Conservation (phyloP, 2,888 invertebrate species). For the Agrilus cyanescens region DNA sequence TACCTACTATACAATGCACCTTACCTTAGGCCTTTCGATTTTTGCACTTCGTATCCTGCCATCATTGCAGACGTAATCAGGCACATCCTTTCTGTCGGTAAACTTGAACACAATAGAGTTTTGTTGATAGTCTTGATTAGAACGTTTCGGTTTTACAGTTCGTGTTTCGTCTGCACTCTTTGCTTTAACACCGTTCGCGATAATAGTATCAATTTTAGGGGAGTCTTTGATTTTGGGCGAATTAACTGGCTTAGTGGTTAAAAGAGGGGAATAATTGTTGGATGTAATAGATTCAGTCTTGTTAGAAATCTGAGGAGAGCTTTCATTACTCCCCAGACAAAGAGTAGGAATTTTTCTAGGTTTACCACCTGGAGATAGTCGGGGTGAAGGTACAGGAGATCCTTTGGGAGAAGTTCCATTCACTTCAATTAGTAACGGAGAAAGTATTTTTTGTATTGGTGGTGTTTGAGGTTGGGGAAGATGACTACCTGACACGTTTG, state of each 20-base stretch:
- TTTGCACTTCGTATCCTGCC: constrained; percentile 59
- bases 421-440: no score
- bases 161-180: constrained; percentile 7
- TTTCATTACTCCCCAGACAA: no score
- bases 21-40: constrained; percentile 63
- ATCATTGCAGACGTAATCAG: constrained; percentile 86
- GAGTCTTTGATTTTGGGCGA: neutral
- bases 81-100: constrained; percentile 71
- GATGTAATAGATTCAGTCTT: no score
- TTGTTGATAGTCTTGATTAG: constrained; percentile 34
- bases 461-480: no score
- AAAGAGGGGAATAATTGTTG: no score
- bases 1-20: constrained; percentile 23
- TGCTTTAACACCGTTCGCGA: constrained; percentile 3
- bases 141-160: constrained; percentile 20
- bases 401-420: no score
- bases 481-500: no score
- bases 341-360: no score
- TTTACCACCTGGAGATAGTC: no score
- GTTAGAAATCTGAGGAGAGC: no score
- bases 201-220: neutral
- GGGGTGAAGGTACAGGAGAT: no score
- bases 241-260: neutral
- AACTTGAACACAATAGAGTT: constrained; percentile 81
- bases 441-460: no score